Evolutionary conservation across 1,140 invertebrate species (phyloP).

Genomic region (Drusus annulatus): DNA sequence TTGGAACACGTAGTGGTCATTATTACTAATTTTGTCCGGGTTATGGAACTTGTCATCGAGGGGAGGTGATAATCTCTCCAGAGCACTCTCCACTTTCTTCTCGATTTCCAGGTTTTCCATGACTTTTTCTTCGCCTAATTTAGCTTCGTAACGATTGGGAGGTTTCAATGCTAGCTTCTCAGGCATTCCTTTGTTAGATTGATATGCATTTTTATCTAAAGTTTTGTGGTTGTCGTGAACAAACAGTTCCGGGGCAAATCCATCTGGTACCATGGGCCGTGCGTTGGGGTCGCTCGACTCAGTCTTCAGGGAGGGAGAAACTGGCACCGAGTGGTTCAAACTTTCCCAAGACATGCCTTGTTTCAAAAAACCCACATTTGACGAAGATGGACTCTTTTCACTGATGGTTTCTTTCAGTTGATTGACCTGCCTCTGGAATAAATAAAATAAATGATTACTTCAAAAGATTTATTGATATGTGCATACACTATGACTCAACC

Average conservation of each 20-base stretch:
- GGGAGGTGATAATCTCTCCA: not conserved
- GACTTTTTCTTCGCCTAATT: conserved; percentile 5
- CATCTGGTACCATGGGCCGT: not conserved
- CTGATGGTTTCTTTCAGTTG: too few relatives aligned
- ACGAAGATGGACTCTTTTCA: not conserved
- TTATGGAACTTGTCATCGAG: conserved; percentile 1
- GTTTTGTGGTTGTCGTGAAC: not conserved
- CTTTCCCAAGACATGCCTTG: not conserved
- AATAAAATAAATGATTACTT: too few relatives aligned
- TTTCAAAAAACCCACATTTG: not conserved
- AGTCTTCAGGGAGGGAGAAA: not conserved
- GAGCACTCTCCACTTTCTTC: conserved; percentile 8
- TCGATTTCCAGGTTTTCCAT: not conserved
- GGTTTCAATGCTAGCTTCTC: not conserved
- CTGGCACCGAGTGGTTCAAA: not conserved
- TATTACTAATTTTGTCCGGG: not conserved
- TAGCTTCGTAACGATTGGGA: conserved; percentile 20
- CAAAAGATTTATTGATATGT: too few relatives aligned
- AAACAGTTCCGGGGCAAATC: conserved; percentile 6
- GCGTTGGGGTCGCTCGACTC: not conserved
- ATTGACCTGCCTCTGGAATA: not conserved
- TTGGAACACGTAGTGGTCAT: not conserved
- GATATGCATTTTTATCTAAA: not conserved
- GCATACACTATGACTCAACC: too few relatives aligned
- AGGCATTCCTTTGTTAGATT: not conserved